Conservation (phyloP, 2,113 vertebrate species). For the Xiphorhynchus elegans region DNA sequence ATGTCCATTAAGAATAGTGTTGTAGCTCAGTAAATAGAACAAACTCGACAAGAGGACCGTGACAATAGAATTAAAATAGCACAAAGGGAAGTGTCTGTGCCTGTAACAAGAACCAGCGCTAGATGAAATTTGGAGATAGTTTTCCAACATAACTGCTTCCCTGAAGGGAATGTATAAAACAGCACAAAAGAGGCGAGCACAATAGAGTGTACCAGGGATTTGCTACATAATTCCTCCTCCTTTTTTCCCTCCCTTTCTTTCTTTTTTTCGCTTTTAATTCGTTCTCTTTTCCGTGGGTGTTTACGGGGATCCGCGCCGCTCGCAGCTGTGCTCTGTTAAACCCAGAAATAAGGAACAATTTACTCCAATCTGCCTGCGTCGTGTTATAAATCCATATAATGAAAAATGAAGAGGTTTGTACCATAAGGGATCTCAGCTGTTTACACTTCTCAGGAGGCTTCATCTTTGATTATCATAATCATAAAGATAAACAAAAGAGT, state of each 20-base stretch:
- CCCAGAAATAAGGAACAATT: conserved; percentile 31
- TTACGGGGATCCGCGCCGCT: rapidly evolving
- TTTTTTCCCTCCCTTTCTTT: background rate
- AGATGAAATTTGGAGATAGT: conserved; percentile 57
- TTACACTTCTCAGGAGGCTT: conserved; percentile 48
- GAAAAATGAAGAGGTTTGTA: conserved; percentile 40
- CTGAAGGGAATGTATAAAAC: conserved; percentile 30
- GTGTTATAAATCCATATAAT: background rate
- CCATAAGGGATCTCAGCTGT: conserved; percentile 43
- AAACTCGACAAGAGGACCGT: background rate
- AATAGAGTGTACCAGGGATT: conserved; percentile 23
- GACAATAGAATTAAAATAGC: conserved; percentile 53
- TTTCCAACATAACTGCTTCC: conserved; percentile 48
- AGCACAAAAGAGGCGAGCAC: conserved; percentile 35
- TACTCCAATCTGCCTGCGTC: background rate
- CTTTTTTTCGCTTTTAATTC: background rate
- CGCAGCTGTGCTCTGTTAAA: background rate
- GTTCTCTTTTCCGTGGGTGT: background rate
- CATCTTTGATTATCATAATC: conserved; percentile 52
- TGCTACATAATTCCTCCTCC: conserved; percentile 2
- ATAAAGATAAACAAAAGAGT: conserved; percentile 64
- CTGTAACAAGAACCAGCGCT: background rate
- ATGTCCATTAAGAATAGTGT: background rate
- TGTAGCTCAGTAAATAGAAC: conserved; percentile 18
- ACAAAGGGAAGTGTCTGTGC: conserved; percentile 15